Percentiles rank a stretch among this genome's conserved stretches.
Conservation (phyloP, 2,113 vertebrate genomes). For the Smithornis capensis region DNA sequence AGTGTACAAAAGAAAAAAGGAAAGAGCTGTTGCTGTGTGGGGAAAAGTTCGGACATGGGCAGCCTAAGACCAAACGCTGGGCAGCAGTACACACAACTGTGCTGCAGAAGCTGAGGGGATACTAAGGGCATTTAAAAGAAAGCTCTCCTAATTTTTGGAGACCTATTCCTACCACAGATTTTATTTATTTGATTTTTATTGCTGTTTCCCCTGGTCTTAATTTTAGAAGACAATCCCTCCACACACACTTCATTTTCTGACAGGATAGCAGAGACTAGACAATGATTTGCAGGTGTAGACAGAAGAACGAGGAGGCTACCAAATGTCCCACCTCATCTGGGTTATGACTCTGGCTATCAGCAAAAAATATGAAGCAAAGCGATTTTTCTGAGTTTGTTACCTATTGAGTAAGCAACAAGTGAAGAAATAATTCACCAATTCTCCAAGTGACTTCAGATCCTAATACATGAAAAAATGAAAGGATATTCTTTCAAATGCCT, state of each 20-base stretch:
- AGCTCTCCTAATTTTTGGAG: not conserved
- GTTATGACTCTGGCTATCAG: not conserved
- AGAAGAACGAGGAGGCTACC: not conserved
- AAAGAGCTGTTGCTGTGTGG: not conserved
- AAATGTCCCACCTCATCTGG: not conserved
- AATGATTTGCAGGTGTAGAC: not conserved
- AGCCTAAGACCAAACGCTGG: not conserved
- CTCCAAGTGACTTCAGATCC: not conserved
- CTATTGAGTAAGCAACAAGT: not conserved
- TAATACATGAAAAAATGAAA: not conserved
- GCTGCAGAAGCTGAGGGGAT: not conserved
- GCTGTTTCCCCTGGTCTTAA: not conserved
- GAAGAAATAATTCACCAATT: not conserved
- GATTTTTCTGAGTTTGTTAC: not conserved
- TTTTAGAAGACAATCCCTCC: not conserved
- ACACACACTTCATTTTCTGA: fast-evolving
- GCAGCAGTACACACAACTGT: not conserved
- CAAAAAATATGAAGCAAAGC: not conserved
- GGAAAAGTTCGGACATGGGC: not conserved
- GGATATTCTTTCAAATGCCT: not conserved
- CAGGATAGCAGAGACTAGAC: not conserved
- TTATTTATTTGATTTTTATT: not conserved
- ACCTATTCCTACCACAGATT: not conserved
- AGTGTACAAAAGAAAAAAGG: not conserved
- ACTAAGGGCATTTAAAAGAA: not conserved